Evolutionary conservation across 2,888 invertebrate species (phyloP).

Genomic region (Drosophila paramelanica): DNA sequence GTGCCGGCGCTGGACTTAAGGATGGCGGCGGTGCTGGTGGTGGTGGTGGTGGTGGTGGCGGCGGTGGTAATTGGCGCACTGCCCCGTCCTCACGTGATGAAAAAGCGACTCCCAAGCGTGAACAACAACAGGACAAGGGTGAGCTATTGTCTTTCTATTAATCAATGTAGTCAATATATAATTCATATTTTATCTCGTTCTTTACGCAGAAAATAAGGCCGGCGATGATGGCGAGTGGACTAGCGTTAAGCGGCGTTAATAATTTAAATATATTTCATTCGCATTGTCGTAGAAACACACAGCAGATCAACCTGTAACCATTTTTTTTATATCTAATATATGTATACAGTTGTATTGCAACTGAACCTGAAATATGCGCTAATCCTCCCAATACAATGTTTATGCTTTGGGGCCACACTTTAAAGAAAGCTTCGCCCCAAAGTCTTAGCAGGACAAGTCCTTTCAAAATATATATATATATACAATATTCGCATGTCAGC

Average conservation of each 20-base stretch:
- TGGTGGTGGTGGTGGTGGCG: conserved; percentile 46
- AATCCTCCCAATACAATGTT: conserved; percentile 9
- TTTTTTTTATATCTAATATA: conserved; percentile 50
- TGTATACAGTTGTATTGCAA: conserved; percentile 44
- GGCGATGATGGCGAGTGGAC: conserved; percentile 88
- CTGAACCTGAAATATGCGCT: conserved; percentile 24
- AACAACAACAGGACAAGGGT: conserved; percentile 81
- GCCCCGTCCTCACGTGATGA: conserved; percentile 81
- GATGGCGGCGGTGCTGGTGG: conserved; percentile 53
- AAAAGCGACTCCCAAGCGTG: conserved; percentile 74
- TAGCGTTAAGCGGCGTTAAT: conserved; percentile 86
- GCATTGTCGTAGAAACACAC: conserved; percentile 53
- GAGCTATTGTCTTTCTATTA: neutral
- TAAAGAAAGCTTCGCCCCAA: conserved; percentile 9
- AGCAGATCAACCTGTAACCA: conserved; percentile 42
- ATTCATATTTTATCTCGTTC: conserved; percentile 14
- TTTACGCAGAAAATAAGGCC: conserved; percentile 85
- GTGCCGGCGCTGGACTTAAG: conserved; percentile 68
- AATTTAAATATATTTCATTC: conserved; percentile 42
- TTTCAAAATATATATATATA: conserved; percentile 14
- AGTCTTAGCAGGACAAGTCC: conserved; percentile 15
- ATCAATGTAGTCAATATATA: neutral
- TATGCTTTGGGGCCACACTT: conserved; percentile 18
- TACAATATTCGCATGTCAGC: conserved; percentile 3
- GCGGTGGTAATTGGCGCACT: conserved; percentile 82